Evolutionary conservation across 2,797 vertebrate species (phyloP).

Genomic region (Otolemur crassicaudatus): DNA sequence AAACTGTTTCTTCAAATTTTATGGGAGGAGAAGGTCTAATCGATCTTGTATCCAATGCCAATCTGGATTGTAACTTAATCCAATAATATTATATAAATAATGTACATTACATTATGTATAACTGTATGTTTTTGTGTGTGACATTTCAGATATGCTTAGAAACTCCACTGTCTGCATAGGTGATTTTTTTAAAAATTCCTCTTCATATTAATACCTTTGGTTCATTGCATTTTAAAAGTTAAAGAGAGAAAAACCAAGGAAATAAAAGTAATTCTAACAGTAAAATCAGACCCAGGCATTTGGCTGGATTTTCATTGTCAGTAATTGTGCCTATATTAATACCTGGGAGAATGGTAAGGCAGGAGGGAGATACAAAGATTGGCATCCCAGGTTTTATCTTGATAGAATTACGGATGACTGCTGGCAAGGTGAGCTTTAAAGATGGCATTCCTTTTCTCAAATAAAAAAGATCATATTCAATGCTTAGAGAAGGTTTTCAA

Average conservation of each 20-base stretch:
- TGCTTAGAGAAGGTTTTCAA: rapidly evolving
- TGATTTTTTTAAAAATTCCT: neutral
- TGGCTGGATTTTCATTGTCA: constrained; percentile 19
- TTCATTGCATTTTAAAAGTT: constrained; percentile 36
- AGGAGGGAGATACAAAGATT: neutral
- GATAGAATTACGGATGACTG: neutral
- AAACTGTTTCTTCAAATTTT: neutral
- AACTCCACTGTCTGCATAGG: neutral
- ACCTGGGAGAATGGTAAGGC: neutral
- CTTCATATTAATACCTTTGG: neutral
- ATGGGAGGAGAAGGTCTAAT: neutral
- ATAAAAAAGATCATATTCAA: neutral
- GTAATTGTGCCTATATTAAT: neutral
- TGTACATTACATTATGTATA: neutral
- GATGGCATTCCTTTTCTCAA: neutral
- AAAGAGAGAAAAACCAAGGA: neutral
- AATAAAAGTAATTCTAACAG: neutral
- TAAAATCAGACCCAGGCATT: neutral
- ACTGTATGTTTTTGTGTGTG: neutral
- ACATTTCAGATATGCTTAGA: neutral
- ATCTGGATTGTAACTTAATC: no score
- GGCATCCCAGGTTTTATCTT: neutral
- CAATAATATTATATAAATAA: no score
- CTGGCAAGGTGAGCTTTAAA: constrained; percentile 46
- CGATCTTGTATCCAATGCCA: neutral